These are phyloP conservation scores for Agrotis ipsilon DNA, from an alignment of 2,888 invertebrate species.

Conservation along the genomic window DNA sequence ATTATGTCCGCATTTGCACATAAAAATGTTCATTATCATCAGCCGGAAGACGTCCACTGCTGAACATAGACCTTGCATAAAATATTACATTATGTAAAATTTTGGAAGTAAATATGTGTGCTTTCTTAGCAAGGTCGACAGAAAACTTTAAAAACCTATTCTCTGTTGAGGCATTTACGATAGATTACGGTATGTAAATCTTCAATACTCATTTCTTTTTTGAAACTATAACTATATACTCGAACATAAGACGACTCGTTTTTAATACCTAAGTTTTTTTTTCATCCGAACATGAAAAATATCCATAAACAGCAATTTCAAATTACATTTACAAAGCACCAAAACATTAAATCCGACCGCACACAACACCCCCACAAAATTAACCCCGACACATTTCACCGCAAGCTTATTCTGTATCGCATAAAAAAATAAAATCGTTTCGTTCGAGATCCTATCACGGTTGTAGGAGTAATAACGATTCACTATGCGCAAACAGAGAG, in stretches of 20 bases:
- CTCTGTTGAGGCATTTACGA: not conserved
- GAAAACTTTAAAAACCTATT: not conserved
- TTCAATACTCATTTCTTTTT: no score
- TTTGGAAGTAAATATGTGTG: not conserved
- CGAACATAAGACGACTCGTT: no score
- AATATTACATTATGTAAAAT: constrained; percentile 8
- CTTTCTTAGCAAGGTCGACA: not conserved
- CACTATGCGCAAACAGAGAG: constrained; percentile 78
- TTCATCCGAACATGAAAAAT: not conserved
- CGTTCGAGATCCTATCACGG: constrained; percentile 66
- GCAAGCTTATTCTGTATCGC: constrained; percentile 36
- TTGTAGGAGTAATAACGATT: constrained; percentile 73
- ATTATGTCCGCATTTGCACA: constrained; percentile 45
- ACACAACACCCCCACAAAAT: constrained; percentile 44
- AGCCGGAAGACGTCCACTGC: no score
- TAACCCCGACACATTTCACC: constrained; percentile 42
- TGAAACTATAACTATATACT: no score
- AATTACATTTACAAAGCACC: constrained; percentile 32
- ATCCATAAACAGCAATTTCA: constrained; percentile 19
- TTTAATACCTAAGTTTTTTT: no score
- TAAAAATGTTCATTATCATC: no score
- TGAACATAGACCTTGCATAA: no score
- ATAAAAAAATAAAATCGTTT: constrained; percentile 62
- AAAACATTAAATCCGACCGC: constrained; percentile 39
- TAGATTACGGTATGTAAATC: not conserved